These are phyloP conservation scores for Acrocephalus arundinaceus DNA, from an alignment of 2,113 vertebrate species.

Conservation along the genomic window DNA sequence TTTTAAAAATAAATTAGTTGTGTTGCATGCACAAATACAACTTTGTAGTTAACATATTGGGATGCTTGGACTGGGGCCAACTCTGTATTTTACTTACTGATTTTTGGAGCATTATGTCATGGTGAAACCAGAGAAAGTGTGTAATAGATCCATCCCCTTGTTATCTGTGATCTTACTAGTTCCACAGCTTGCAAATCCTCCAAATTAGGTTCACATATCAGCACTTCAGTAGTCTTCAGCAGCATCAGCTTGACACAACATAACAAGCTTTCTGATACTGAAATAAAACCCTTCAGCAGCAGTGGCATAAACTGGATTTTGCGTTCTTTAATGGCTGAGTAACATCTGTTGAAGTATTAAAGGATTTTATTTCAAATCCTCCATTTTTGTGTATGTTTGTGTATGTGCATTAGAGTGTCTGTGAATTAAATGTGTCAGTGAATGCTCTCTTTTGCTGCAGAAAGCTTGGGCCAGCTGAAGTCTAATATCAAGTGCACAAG, in stretches of 20 bases:
- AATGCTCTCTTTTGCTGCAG: neutral
- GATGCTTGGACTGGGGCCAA: constrained; percentile 49
- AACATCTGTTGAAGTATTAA: neutral
- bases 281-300: constrained; percentile 18
- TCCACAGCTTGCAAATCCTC: constrained; percentile 70
- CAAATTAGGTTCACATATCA: constrained; percentile 70
- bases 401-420: neutral
- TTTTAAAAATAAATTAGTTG: neutral
- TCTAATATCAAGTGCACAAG: neutral
- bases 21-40: neutral
- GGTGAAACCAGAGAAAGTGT: constrained; percentile 62
- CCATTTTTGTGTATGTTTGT: neutral
- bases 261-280: constrained; percentile 56
- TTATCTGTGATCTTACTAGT: constrained; percentile 70
- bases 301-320: neutral
- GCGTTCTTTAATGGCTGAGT: neutral
- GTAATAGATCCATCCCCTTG: constrained; percentile 59
- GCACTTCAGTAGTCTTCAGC: constrained; percentile 60
- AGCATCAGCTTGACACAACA: constrained; percentile 36
- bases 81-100: constrained; percentile 59
- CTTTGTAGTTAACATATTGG: constrained; percentile 23
- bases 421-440: neutral
- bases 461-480: neutral
- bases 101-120: constrained; percentile 63
- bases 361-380: neutral